These are phyloP conservation scores for Drymonia ruficornis DNA, from an alignment of 2,888 invertebrate genomes.

Conservation along the genomic window DNA sequence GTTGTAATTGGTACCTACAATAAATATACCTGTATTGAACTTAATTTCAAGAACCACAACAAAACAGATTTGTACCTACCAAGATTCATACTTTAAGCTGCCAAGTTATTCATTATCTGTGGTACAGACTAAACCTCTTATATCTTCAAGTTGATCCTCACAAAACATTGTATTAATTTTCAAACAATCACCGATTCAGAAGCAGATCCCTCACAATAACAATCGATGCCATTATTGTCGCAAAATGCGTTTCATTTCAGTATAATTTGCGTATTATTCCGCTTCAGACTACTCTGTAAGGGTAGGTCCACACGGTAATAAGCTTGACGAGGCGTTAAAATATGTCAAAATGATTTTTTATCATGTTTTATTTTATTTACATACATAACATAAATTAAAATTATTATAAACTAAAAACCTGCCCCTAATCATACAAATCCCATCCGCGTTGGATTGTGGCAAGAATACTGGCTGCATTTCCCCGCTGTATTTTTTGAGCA, in stretches of 20 bases:
- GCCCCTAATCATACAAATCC: too few relatives aligned
- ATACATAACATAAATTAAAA: too few relatives aligned
- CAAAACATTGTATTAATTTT: constrained; percentile 3
- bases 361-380: too few relatives aligned
- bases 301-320: not conserved
- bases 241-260: constrained; percentile 43
- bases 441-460: too few relatives aligned
- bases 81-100: too few relatives aligned
- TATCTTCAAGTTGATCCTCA: not conserved
- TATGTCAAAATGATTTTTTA: too few relatives aligned
- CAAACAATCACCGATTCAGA: constrained; percentile 5
- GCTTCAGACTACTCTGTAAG: constrained; percentile 50
- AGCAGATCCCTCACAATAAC: constrained; percentile 23
- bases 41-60: too few relatives aligned
- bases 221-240: constrained; percentile 41
- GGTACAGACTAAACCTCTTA: constrained; percentile 9
- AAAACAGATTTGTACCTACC: not conserved
- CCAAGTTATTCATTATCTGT: not conserved
- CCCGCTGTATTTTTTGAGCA: too few relatives aligned
- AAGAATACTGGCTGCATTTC: too few relatives aligned
- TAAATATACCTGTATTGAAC: too few relatives aligned
- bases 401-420: too few relatives aligned
- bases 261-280: constrained; percentile 69
- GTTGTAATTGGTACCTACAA: too few relatives aligned
- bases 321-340: not conserved